Evolutionary conservation across 2,113 vertebrate species (phyloP).

Genomic region (Trachemys scripta): DNA sequence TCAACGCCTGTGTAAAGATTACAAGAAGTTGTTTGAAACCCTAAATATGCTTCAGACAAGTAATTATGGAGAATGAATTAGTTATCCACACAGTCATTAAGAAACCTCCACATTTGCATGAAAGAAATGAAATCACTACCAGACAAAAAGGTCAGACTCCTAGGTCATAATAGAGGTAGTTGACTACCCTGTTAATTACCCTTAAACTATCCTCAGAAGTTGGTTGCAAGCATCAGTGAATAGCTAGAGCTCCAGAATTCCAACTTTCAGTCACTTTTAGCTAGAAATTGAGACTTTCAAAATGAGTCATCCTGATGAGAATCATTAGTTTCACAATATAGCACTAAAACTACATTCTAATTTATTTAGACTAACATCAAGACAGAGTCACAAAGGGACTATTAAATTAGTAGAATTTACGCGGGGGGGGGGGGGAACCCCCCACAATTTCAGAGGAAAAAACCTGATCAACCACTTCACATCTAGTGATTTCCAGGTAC

Average conservation of each 20-base stretch:
- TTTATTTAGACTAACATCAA: neutral
- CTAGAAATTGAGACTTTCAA: neutral
- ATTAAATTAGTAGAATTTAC: neutral
- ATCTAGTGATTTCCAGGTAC: neutral
- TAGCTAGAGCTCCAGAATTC: neutral
- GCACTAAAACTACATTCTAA: neutral
- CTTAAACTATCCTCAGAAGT: neutral
- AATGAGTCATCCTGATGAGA: neutral
- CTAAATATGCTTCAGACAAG: neutral
- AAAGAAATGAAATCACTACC: neutral
- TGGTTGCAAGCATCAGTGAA: neutral
- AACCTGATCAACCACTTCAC: neutral
- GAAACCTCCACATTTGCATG: neutral
- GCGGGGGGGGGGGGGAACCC: rapidly evolving
- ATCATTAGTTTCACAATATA: neutral
- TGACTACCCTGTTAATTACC: neutral
- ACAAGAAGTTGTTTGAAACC: neutral
- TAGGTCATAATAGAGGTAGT: neutral
- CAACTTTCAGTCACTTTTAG: neutral
- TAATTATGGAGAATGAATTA: neutral
- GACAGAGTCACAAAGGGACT: neutral
- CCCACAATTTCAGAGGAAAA: neutral
- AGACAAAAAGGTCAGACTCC: neutral
- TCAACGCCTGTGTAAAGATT: neutral
- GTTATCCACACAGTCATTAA: neutral